Evolutionary conservation across 2,797 vertebrate genomes (phyloP).

Genomic region (Pampus argenteus): DNA sequence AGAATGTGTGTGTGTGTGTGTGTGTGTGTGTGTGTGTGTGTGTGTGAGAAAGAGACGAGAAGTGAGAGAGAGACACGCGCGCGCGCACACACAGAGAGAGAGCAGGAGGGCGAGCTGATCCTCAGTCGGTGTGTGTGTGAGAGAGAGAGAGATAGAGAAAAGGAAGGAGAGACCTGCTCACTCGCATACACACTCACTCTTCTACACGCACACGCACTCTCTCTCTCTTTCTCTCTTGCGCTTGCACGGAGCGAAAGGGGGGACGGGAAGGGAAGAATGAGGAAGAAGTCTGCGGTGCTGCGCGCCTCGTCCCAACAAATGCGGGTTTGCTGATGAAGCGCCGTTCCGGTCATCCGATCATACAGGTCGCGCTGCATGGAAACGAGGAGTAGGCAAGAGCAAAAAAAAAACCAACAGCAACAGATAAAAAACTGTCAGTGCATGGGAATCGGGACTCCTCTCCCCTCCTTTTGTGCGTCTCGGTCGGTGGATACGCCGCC

Average conservation of each 20-base stretch:
- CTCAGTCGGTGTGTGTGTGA: slow-evolving; percentile 17
- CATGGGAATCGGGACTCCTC: slow-evolving; percentile 80
- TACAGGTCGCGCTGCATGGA: slow-evolving; percentile 76
- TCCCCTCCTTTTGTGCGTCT: slow-evolving; percentile 70
- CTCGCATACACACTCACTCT: slow-evolving; percentile 16
- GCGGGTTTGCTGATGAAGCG: slow-evolving; percentile 84
- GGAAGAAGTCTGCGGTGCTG: slow-evolving; percentile 79
- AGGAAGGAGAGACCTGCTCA: slow-evolving; percentile 66
- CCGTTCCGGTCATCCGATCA: slow-evolving; percentile 76
- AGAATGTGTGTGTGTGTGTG: slow-evolving; percentile 5
- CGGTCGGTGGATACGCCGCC: slow-evolving; percentile 73
- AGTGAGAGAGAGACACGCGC: slow-evolving; percentile 2
- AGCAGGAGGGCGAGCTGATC: slow-evolving; percentile 50
- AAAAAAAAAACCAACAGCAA: slow-evolving; percentile 31
- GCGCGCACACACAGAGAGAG: slow-evolving; percentile 4
- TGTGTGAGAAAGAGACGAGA: background rate
- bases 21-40: background rate
- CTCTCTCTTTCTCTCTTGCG: slow-evolving; percentile 28
- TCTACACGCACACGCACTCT: background rate
- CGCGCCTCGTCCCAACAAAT: slow-evolving; percentile 77
- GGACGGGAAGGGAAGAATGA: slow-evolving; percentile 82
- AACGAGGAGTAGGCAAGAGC: slow-evolving; percentile 67
- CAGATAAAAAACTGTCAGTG: slow-evolving; percentile 65
- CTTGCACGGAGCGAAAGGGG: slow-evolving; percentile 44
- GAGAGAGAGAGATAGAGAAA: slow-evolving; percentile 39